Conservation (phyloP, 2,113 vertebrate species). For the Corythoichthys intestinalis region DNA sequence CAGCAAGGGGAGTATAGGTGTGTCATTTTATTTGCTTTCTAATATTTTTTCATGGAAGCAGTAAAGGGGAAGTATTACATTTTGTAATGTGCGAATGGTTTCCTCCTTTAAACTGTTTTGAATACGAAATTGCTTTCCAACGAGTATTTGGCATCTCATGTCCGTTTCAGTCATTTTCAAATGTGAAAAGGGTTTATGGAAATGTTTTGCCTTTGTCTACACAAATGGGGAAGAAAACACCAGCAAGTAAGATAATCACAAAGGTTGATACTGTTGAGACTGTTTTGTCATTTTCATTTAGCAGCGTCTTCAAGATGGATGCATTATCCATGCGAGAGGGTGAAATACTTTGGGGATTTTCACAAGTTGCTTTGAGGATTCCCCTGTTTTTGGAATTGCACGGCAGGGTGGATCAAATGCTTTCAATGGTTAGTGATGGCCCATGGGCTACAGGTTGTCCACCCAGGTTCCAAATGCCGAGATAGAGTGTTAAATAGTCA, state of each 20-base stretch:
- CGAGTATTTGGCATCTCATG: neutral
- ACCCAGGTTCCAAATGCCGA: conserved; percentile 10
- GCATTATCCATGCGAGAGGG: neutral
- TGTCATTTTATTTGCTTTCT: conserved; percentile 30
- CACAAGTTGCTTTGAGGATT: neutral
- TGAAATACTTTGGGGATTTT: neutral
- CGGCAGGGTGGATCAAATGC: neutral
- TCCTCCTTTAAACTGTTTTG: conserved; percentile 3
- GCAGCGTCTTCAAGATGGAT: neutral
- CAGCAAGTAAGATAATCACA: conserved; percentile 14
- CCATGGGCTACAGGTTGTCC: neutral
- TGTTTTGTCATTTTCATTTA: neutral
- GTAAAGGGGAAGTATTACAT: conserved; percentile 26
- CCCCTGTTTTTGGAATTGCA: neutral
- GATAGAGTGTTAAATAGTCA: conserved; percentile 35
- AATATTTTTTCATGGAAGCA: conserved; percentile 3
- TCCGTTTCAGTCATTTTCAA: neutral
- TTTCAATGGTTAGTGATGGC: neutral
- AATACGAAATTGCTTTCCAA: conserved; percentile 13
- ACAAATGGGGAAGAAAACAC: conserved; percentile 7
- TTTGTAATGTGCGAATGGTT: conserved; percentile 9
- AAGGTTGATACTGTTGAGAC: neutral
- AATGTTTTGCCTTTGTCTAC: conserved; percentile 12
- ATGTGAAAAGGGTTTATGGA: neutral
- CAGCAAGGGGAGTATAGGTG: neutral